phyloP scores from a whole-genome alignment of 2,113 vertebrate genomes.

The Microtus richardsoni region DNA sequence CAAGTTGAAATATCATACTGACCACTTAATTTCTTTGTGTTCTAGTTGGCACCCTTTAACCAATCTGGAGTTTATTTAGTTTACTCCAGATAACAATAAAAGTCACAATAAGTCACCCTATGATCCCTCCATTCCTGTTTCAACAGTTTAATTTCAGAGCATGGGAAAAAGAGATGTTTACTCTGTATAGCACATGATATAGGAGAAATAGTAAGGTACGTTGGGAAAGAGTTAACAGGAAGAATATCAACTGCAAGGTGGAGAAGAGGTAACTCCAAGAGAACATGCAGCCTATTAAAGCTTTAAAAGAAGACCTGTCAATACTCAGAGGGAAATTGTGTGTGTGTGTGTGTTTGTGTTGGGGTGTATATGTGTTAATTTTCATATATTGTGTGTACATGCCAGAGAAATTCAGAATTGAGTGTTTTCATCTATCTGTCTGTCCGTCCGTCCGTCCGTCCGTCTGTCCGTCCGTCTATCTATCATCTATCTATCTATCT shows the following conservation, averaged over 20 bases:
- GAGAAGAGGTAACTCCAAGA: background rate
- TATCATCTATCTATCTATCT: background rate
- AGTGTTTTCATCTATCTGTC: background rate
- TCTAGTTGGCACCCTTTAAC: slow-evolving; percentile 11
- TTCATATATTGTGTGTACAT: background rate
- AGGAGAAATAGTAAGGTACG: background rate
- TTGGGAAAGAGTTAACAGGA: background rate
- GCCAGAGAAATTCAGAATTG: background rate
- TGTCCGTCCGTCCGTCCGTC: too few species aligned
- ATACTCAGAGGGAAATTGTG: background rate
- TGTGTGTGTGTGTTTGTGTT: background rate
- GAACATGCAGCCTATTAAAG: background rate
- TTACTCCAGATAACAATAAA: slow-evolving; percentile 30
- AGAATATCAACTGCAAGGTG: background rate
- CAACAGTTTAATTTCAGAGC: background rate
- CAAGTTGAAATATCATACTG: background rate
- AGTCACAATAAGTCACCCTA: background rate
- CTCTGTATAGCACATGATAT: background rate
- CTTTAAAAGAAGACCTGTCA: background rate
- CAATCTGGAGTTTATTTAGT: slow-evolving; percentile 32
- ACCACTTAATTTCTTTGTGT: slow-evolving; percentile 52
- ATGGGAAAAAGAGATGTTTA: background rate
- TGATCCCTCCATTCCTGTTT: background rate
- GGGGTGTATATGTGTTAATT: background rate
- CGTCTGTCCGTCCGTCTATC: too few species aligned